These are phyloP conservation scores for Copsychus sechellarum DNA, from an alignment of 2,113 vertebrate species.

Conservation along the genomic window DNA sequence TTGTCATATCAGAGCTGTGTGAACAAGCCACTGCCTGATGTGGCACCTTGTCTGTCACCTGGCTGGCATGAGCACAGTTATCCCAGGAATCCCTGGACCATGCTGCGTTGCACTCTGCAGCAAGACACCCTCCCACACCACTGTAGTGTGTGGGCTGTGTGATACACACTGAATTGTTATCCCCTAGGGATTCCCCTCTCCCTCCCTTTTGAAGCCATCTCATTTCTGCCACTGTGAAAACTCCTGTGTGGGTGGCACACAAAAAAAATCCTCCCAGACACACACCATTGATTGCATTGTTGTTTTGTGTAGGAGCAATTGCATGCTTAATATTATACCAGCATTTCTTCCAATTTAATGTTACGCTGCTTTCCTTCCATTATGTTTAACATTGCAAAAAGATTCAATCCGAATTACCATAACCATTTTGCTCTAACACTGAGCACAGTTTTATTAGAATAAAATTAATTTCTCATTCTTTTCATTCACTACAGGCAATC, in stretches of 20 bases:
- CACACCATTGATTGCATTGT: not conserved
- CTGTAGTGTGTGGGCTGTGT: fast-evolving
- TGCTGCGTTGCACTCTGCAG: not conserved
- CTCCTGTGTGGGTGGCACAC: not conserved
- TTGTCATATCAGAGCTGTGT: not conserved
- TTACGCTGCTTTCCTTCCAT: not conserved
- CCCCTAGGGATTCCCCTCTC: not conserved
- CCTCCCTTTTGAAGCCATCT: not conserved
- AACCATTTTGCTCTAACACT: not conserved
- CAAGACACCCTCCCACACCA: fast-evolving
- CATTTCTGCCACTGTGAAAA: not conserved
- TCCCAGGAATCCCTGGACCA: not conserved
- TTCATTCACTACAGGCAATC: not conserved
- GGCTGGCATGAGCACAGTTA: not conserved
- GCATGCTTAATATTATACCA: not conserved
- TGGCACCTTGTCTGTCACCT: fast-evolving
- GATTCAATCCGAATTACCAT: not conserved
- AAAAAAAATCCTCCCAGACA: not conserved
- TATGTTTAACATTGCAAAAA: not conserved
- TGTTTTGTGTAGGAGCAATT: not conserved
- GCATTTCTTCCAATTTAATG: not conserved
- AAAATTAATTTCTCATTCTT: not conserved
- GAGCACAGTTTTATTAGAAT: not conserved
- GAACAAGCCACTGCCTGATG: not conserved
- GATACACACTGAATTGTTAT: not conserved